phyloP scores from a whole-genome alignment of 2,113 vertebrate genomes.

The Numenius arquata region DNA sequence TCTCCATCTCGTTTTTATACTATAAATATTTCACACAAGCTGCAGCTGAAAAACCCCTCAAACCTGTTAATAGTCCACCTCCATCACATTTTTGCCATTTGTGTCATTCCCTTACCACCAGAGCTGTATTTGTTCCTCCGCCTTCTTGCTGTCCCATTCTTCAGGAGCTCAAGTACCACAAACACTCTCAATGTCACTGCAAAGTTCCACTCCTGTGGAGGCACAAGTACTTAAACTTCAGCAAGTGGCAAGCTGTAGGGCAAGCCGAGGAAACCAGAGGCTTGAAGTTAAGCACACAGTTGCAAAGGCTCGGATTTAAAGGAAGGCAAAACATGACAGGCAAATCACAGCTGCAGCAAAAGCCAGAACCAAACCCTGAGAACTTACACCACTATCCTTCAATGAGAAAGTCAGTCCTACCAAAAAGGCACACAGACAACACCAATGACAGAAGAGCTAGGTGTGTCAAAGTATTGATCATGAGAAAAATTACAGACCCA shows the following conservation, averaged over 20 bases:
- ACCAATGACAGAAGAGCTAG: fast-evolving
- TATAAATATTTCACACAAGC: background rate
- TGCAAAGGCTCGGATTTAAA: background rate
- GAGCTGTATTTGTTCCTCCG: background rate
- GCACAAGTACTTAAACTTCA: fast-evolving
- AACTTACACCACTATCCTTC: background rate
- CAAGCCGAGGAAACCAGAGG: background rate
- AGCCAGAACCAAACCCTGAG: background rate
- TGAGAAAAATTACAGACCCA: background rate
- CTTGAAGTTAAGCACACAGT: background rate
- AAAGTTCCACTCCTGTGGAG: background rate
- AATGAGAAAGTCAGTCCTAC: background rate
- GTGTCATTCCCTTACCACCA: background rate
- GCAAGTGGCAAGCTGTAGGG: background rate
- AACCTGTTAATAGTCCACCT: background rate
- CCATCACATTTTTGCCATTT: background rate
- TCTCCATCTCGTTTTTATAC: background rate
- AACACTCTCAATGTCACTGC: background rate
- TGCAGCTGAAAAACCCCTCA: background rate
- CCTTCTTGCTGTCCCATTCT: background rate
- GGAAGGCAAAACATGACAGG: background rate
- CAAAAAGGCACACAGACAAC: fast-evolving
- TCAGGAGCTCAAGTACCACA: background rate
- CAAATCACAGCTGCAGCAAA: background rate
- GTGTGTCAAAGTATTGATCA: background rate